Evolutionary conservation across 2,113 vertebrate genomes (phyloP), one percentile per base, ranked within the genome.

Genomic region (Protomyctophum bolini): DNA sequence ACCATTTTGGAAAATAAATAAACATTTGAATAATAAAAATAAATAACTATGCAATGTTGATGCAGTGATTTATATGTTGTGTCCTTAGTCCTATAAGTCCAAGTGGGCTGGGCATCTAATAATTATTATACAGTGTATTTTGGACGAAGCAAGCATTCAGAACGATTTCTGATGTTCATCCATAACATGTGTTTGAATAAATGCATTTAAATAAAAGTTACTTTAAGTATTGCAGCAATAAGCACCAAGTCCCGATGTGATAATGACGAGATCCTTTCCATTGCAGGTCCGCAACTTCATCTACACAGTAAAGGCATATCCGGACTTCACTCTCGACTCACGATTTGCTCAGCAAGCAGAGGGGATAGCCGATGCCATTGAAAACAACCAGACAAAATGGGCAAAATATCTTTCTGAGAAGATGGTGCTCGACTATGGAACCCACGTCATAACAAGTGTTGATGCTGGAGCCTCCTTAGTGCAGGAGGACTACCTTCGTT

Each of bases 391-490:
- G 88, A 98, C 94, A 0, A 89, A 63, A 9, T 92, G 89, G 65
- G 95, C 94, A 1, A 79, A 88, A 5, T 97, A 94, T 28, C 84
- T 97, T 50, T 92, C 95, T 0, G 96, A 98, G 66, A 84, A 91
- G 82, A 89, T 98, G 78, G 92, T 98, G 11, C 82, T 97, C 63
- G 92, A 96, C 76, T 97, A 95, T 0, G 96, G 96, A 55, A 97
- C 95, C 9, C 96, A 98, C 0, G 71, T 95, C 1, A 75, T 96
- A 82, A 97, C 94, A 0, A 94, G 91, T 0, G 76, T 93, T 0
- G 90, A 93, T 58, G 91, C 89, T 0, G 96, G 96, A 6, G 97
- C 96, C 0, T 74, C 77, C 15, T 77, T 98, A 64, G 76, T 96
- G 2, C 87, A 96, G 86, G 96, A 98, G 72, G 96, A 98, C 82